Base-by-base conservation (phyloP, 1,140 invertebrate genomes). In the Drosophila lacertosa region DNA sequence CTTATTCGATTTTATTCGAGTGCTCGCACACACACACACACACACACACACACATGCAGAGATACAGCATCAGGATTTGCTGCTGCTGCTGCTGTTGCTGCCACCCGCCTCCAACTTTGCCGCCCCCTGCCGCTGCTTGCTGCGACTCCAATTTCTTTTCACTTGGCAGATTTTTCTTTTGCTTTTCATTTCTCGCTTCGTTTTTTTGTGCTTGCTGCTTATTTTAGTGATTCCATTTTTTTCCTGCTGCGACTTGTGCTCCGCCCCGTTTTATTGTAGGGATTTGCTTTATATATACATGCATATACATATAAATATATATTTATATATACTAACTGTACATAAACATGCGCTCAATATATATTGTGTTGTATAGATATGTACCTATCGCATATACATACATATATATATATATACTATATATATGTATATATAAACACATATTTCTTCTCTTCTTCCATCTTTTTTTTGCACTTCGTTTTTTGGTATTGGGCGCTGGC, bases 1-100 rank as follows among this genome's bases (percentile, higher is more conserved):
- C 81, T 88, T 86, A 86, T 86, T 86, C 81, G 81, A 86, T 86
- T 86, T 86, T 81, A 86, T 86, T 83, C 76, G 75, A 83, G 80
- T 83, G 74, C 79, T 83, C 57, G 40, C 55, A 75, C 50, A 59
- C 72, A 37, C 48, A 71, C 54, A 55, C 18, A 63, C 32, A 42
- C 26, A 67, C 35, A 60, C 35, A 53, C 15, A 45, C 10, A 53
- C 55, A 33, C 50, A 67, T 29, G 50, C 22, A 51, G 47, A 66
- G 44, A 45, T 54, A 80, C 59, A 80, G 80, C 77, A 77, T 86
- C 80, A 86, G 80, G 80, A 84, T 84, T 84, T 84, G 81, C 76
- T 84, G 77, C 57, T 74, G 54, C 74, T 68, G 13, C 53, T 26
- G 29, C 55, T 55, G 53, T 54, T 42, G 35, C 63, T 48, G 35